Evolutionary conservation across 92 coral and sea anemone species (phyloP).

Genomic region (Actinostola sp.): DNA sequence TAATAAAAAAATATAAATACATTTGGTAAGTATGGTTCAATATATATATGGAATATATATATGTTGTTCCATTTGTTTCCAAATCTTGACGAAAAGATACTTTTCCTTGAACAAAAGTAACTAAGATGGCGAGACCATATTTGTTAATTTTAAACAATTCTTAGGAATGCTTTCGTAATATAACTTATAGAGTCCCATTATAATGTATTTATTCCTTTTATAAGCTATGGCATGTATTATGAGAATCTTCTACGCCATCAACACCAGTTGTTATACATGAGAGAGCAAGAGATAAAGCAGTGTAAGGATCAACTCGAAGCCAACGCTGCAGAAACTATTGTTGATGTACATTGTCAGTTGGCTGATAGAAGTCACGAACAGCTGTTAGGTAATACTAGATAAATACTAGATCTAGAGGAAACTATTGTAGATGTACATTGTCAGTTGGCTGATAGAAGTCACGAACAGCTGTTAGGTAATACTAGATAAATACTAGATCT

Average conservation of each 20-base stretch:
- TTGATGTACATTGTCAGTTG: constrained; percentile 93
- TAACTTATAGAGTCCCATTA: background rate
- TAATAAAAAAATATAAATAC: too few relatives aligned
- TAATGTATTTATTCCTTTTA: background rate
- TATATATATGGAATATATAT: too few relatives aligned
- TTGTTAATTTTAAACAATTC: too few relatives aligned
- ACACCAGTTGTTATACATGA: constrained; percentile 89
- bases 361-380: constrained; percentile 98
- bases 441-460: constrained; percentile 95
- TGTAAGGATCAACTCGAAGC: constrained; percentile 70
- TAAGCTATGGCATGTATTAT: constrained; percentile 94
- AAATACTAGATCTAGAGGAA: constrained; percentile 12
- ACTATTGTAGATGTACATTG: constrained; percentile 96
- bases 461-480: constrained; percentile 91
- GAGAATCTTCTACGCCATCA: constrained; percentile 93
- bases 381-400: constrained; percentile 66
- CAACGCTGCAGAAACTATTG: constrained; percentile 77
- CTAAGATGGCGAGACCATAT: too few relatives aligned
- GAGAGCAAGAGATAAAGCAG: constrained; percentile 95
- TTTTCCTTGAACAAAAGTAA: too few relatives aligned
- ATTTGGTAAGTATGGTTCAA: too few relatives aligned
- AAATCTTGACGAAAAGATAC: too few relatives aligned
- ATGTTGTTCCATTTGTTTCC: too few relatives aligned
- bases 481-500: background rate
- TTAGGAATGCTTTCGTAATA: too few relatives aligned